These are phyloP conservation scores for Onychomys torridus DNA, from an alignment of 2,797 vertebrate genomes.

Conservation along the genomic window DNA sequence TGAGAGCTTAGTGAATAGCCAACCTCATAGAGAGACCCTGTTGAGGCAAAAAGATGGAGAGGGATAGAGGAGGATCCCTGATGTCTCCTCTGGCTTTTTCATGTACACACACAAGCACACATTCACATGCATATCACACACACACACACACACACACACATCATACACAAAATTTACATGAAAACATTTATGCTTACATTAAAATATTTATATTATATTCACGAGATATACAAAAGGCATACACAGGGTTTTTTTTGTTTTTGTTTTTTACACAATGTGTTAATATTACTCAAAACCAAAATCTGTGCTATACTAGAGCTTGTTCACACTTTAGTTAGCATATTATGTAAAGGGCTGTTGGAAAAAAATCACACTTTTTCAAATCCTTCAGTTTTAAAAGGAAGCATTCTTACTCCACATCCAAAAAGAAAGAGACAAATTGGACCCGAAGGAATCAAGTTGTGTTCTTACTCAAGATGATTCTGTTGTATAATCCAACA, in stretches of 20 bases:
- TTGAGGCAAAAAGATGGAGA: not conserved
- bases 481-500: slow-evolving; percentile 63
- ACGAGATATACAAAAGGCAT: not conserved
- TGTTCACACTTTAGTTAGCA: not conserved
- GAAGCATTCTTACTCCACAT: slow-evolving; percentile 53
- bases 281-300: not conserved
- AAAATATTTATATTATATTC: not conserved
- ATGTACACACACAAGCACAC: not conserved
- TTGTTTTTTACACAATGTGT: not conserved
- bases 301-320: not conserved
- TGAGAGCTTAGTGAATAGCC: not conserved
- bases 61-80: not conserved
- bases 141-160: too few relatives aligned
- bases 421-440: slow-evolving; percentile 61
- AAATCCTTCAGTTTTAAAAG: slow-evolving; percentile 58
- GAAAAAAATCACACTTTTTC: slow-evolving; percentile 39
- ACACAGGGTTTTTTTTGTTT: too few relatives aligned
- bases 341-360: not conserved
- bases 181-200: not conserved
- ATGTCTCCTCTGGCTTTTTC: not conserved
- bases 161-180: not conserved
- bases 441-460: slow-evolving; percentile 52
- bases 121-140: not conserved
- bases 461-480: slow-evolving; percentile 45
- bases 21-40: not conserved